Conservation (phyloP, 1,140 invertebrate genomes). For the Drosophila truncata region DNA sequence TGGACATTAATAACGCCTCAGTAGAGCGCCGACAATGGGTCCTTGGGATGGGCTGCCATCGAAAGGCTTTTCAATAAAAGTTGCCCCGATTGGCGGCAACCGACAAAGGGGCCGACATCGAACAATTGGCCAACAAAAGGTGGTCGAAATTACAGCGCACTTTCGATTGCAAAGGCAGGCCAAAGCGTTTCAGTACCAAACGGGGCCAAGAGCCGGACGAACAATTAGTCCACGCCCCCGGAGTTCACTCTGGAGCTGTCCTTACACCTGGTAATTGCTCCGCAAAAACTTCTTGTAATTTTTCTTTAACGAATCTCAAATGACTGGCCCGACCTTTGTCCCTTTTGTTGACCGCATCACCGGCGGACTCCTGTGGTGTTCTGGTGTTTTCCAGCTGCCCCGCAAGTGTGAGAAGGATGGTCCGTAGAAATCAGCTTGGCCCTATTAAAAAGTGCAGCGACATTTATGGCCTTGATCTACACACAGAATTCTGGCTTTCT, state of each 20-base stretch:
- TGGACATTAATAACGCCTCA: slow-evolving; percentile 74
- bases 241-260: slow-evolving; percentile 30
- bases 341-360: slow-evolving; percentile 56
- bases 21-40: slow-evolving; percentile 53
- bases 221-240: slow-evolving; percentile 80
- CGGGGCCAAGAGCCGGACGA: slow-evolving; percentile 54
- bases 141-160: slow-evolving; percentile 71
- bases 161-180: slow-evolving; percentile 35
- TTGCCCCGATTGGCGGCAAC: slow-evolving; percentile 55
- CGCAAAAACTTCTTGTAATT: slow-evolving; percentile 79
- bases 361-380: slow-evolving; percentile 33
- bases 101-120: slow-evolving; percentile 60
- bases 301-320: slow-evolving; percentile 79
- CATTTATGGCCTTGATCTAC: slow-evolving; percentile 71
- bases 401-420: slow-evolving; percentile 31
- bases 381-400: slow-evolving; percentile 29
- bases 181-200: slow-evolving; percentile 56
- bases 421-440: slow-evolving; percentile 41
- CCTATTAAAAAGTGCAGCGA: slow-evolving; percentile 54
- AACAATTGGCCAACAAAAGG: slow-evolving; percentile 73
- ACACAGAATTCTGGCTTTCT: slow-evolving; percentile 31
- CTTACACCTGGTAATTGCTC: slow-evolving; percentile 83
- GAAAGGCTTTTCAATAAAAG: slow-evolving; percentile 75
- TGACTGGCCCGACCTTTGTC: slow-evolving; percentile 65
- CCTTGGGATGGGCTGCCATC: slow-evolving; percentile 27